A percentile compares a stretch with the other conserved stretches of the same genome.
phyloP scores from a whole-genome alignment of 2,888 invertebrate genomes.

The Drosophila mayaguana region DNA sequence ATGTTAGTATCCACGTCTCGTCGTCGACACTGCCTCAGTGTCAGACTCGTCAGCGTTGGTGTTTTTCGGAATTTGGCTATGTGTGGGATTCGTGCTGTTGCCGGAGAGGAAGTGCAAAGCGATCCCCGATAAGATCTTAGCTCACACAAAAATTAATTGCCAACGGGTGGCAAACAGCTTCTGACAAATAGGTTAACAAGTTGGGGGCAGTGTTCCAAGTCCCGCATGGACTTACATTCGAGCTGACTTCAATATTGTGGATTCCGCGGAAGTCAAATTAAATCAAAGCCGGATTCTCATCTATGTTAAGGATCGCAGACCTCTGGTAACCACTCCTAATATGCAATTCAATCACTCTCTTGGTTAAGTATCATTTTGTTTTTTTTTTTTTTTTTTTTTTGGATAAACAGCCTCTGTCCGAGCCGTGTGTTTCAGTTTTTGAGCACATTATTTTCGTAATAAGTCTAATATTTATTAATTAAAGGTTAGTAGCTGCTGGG shows the following conservation, averaged over 20 bases:
- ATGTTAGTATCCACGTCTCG: conserved; percentile 57
- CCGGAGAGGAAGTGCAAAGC: conserved; percentile 76
- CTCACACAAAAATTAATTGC: conserved; percentile 61
- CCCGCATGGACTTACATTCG: background rate
- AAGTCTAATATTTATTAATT: too few species aligned
- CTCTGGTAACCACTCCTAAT: background rate
- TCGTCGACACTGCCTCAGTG: conserved; percentile 16
- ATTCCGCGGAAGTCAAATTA: conserved; percentile 24
- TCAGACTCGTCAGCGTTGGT: conserved; percentile 32
- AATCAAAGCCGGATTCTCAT: background rate
- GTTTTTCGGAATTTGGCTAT: conserved; percentile 41
- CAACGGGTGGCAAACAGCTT: conserved; percentile 41
- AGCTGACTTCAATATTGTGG: background rate
- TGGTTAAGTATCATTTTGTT: too few species aligned
- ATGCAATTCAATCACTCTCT: background rate
- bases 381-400: too few species aligned
- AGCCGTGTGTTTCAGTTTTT: background rate
- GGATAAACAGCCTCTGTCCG: background rate
- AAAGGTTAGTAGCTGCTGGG: too few species aligned
- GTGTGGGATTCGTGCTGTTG: conserved; percentile 38
- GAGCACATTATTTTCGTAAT: too few species aligned
- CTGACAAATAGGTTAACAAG: conserved; percentile 57
- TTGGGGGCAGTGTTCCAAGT: conserved; percentile 48
- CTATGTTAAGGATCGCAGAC: background rate
- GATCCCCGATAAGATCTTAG: conserved; percentile 66